Evolutionary conservation across 2,797 vertebrate species (phyloP).

Genomic region (Pempheris klunzingeri): DNA sequence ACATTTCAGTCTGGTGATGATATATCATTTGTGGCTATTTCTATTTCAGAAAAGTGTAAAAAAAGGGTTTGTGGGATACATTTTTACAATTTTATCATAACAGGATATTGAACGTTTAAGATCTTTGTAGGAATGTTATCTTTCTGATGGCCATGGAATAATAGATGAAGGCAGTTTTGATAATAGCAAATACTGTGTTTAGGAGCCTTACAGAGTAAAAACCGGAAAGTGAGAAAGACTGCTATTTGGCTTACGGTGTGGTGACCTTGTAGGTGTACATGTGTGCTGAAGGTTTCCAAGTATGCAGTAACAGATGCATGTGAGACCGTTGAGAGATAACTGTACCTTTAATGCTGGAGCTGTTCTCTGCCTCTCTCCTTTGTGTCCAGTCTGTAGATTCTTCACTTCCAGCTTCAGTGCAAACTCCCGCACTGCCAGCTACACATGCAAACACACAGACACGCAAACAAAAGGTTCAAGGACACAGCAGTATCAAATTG

Average conservation of each 20-base stretch:
- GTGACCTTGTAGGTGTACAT: neutral
- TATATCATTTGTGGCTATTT: neutral
- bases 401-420: constrained; percentile 59
- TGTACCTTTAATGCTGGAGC: constrained; percentile 66
- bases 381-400: constrained; percentile 72
- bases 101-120: neutral
- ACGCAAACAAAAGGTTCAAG: constrained; percentile 29
- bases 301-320: constrained; percentile 12
- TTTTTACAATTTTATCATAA: neutral
- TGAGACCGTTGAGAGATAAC: constrained; percentile 61
- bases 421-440: constrained; percentile 31
- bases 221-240: neutral
- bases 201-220: neutral
- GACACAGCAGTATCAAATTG: constrained; percentile 31
- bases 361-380: constrained; percentile 60
- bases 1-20: neutral
- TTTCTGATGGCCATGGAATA: neutral
- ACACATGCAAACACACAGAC: constrained; percentile 27
- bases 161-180: neutral
- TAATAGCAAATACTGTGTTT: neutral
- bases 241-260: neutral
- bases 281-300: neutral
- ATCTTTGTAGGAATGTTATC: neutral
- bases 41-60: neutral
- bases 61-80: constrained; percentile 2